Percentiles rank a stretch among this genome's conserved stretches.
These are phyloP conservation scores for Xestia sexstrigata DNA, from an alignment of 2,888 invertebrate genomes.

Conservation along the genomic window DNA sequence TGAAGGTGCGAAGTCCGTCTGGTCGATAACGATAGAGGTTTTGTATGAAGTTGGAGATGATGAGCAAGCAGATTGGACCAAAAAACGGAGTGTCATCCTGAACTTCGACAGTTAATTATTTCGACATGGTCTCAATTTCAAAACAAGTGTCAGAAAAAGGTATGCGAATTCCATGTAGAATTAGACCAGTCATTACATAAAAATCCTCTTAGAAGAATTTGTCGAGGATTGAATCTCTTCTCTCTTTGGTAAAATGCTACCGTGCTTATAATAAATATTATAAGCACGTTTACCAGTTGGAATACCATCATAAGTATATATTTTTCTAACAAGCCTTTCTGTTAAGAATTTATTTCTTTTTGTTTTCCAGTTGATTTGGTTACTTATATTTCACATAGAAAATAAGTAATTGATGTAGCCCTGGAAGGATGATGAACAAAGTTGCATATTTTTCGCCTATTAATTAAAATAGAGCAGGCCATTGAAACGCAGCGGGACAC, in stretches of 20 bases:
- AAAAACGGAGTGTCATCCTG: no score
- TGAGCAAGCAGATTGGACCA: not conserved
- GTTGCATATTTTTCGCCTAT: not conserved
- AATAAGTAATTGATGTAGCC: not conserved
- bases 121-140: no score
- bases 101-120: no score
- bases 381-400: not conserved
- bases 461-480: not conserved
- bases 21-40: not conserved
- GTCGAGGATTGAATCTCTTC: not conserved
- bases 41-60: not conserved
- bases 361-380: not conserved
- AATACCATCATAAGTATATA: not conserved
- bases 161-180: not conserved
- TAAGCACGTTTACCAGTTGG: not conserved
- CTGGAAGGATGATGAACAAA: not conserved
- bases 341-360: not conserved
- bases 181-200: not conserved
- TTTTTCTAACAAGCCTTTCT: not conserved
- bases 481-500: not conserved
- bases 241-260: no score
- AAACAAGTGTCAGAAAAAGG: not conserved
- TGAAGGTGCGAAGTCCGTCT: not conserved
- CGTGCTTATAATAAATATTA: no score
- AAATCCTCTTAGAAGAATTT: not conserved